Evolutionary conservation across 2,888 invertebrate species (phyloP).

Genomic region (Lepidonotus clava): DNA sequence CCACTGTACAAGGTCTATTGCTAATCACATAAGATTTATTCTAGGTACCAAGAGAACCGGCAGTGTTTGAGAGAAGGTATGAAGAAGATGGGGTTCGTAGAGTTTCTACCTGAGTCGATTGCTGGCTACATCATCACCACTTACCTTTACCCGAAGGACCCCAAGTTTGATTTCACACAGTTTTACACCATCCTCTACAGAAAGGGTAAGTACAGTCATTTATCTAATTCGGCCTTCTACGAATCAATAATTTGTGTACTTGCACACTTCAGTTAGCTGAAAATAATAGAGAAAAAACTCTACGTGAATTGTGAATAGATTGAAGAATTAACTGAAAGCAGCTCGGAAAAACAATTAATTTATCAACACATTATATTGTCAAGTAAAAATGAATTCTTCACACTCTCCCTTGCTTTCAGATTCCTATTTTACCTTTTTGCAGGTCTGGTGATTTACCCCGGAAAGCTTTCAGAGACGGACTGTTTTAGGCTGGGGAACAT

Average conservation of each 20-base stretch:
- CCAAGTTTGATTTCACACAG: constrained; percentile 79
- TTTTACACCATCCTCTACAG: constrained; percentile 80
- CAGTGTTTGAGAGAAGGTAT: constrained; percentile 79
- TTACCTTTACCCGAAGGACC: constrained; percentile 79
- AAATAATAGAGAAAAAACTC: too few species aligned
- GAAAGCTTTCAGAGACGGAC: constrained; percentile 80
- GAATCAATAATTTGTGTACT: too few species aligned
- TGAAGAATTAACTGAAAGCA: too few species aligned
- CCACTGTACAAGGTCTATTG: too few species aligned
- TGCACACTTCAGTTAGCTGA: too few species aligned
- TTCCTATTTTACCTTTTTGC: constrained; percentile 63
- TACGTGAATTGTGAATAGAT: too few species aligned
- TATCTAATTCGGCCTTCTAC: too few species aligned
- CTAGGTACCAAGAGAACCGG: constrained; percentile 80
- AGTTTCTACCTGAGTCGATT: constrained; percentile 73
- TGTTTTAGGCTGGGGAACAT: constrained; percentile 82
- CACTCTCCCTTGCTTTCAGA: too few species aligned
- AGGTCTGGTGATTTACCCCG: constrained; percentile 82
- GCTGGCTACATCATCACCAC: constrained; percentile 81
- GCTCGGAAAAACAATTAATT: too few species aligned
- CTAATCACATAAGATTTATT: too few species aligned
- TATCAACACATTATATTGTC: too few species aligned
- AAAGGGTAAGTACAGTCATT: constrained; percentile 79
- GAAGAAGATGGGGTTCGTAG: constrained; percentile 80
- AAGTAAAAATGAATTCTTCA: too few species aligned